Evolutionary conservation across 1,140 invertebrate genomes (phyloP), one percentile per base, ranked within the genome.

Genomic region (Wasmannia auropunctata): DNA sequence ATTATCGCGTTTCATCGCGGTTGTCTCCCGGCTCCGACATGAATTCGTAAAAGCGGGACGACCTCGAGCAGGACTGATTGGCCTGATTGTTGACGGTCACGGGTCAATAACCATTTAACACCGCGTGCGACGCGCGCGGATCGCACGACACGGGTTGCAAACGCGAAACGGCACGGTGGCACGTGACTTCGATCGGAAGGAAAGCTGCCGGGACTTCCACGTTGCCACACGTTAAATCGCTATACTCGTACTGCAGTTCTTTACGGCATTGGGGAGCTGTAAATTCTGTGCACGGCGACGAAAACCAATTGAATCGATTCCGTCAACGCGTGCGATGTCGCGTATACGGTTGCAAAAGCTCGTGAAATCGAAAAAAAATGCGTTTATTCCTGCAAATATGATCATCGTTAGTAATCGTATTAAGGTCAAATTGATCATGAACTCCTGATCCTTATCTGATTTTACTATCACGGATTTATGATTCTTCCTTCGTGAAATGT

Each of bases 51-150:
- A 92, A 90, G 87, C 81, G 67, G 87, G 77, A 88, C 89, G 91
- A 91, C 93, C 94, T 94, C 91, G 93, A 81, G 70, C 72, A 25
- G 34, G 77, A 89, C 84, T 92, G 92, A 94, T 94, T 94, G 94
- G 91, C 91, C 92, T 93, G 91, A 94, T 95, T 95, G 91, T 87
- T 75, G 89, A 91, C 88, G 88, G 90, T 92, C 91, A 91, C 90
- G 77, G 94, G 93, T 94, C 94, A 95, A 94, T 92, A 94, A 94
- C 88, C 92, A 93, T 92, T 95, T 93, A 92, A 93, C 91, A 91
- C 89, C 72, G 79, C n/a, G 75, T 63, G 40, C 28, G 25, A 40
- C 37, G 40, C 46, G 67, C 49, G 3, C 49, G 60, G 65, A 49
- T 81, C 51, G 74, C 72, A 11, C 72, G 49, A 58, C 67, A 88